These are phyloP conservation scores for Etheostoma perlongum DNA, from an alignment of 2,797 vertebrate genomes.

Conservation along the genomic window DNA sequence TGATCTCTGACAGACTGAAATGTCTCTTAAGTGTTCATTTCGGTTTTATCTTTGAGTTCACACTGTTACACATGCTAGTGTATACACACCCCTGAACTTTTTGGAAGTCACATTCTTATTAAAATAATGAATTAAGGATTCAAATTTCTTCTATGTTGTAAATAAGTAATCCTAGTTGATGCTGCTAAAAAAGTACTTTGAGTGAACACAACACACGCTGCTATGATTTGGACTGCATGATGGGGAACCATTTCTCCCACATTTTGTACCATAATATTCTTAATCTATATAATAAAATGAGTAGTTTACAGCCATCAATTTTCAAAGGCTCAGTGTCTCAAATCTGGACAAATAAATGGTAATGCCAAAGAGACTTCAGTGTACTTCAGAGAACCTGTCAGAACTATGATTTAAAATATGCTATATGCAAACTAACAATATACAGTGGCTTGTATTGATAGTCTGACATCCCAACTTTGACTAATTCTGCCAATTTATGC, in stretches of 20 bases:
- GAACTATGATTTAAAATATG: not conserved
- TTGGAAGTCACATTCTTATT: not conserved
- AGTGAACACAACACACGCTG: not conserved
- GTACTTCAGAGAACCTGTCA: not conserved
- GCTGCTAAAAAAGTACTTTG: not conserved
- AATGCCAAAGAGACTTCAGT: not conserved
- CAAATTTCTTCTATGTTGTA: not conserved
- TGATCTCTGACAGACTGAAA: not conserved
- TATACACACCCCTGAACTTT: conserved; percentile 21
- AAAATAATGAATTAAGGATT: not conserved
- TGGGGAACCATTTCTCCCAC: not conserved
- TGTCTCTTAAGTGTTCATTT: not conserved
- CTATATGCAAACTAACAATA: not conserved
- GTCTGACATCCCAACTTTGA: not conserved
- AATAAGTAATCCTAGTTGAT: not conserved
- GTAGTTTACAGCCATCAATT: not conserved
- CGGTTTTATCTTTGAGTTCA: not conserved
- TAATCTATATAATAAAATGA: not conserved
- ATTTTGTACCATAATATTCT: not conserved
- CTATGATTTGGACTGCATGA: not conserved
- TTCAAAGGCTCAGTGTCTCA: not conserved
- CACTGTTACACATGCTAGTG: not conserved
- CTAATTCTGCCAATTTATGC: not conserved
- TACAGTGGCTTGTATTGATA: not conserved
- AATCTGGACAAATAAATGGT: not conserved